Conservation (phyloP, 2,888 invertebrate species). For the Idaea biselata region DNA sequence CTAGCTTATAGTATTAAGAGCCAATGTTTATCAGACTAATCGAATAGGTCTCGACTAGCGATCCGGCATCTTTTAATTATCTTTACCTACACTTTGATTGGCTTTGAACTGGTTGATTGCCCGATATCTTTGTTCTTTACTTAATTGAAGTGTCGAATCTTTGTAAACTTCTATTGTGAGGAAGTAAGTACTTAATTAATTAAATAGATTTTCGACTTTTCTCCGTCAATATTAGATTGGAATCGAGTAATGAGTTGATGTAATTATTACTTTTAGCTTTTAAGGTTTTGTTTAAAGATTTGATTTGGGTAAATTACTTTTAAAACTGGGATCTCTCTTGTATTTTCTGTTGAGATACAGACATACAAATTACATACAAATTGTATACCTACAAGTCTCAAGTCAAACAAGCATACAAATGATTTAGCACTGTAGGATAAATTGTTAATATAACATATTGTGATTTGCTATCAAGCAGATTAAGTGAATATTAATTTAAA, state of each 20-base stretch:
- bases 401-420: no score
- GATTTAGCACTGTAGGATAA: no score
- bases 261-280: background rate
- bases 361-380: no score
- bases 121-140: slow-evolving; percentile 4
- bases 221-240: background rate
- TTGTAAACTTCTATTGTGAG: slow-evolving; percentile 31
- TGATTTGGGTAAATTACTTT: background rate
- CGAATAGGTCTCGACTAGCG: slow-evolving; percentile 36
- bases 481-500: no score
- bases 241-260: background rate
- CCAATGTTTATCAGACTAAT: slow-evolving; percentile 72
- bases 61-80: slow-evolving; percentile 40
- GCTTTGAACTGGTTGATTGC: slow-evolving; percentile 19
- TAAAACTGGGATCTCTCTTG: background rate
- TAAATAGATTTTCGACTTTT: slow-evolving; percentile 13
- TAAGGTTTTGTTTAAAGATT: background rate
- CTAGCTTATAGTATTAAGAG: slow-evolving; percentile 72
- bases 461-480: no score
- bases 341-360: background rate
- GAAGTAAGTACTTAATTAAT: slow-evolving; percentile 23
- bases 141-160: slow-evolving; percentile 26
- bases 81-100: slow-evolving; percentile 34
- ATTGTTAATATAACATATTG: no score
- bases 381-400: no score